A percentile compares a stretch with the other conserved stretches of the same genome.
phyloP scores from a whole-genome alignment of 2,888 invertebrate species.

The Mamestra brassicae region DNA sequence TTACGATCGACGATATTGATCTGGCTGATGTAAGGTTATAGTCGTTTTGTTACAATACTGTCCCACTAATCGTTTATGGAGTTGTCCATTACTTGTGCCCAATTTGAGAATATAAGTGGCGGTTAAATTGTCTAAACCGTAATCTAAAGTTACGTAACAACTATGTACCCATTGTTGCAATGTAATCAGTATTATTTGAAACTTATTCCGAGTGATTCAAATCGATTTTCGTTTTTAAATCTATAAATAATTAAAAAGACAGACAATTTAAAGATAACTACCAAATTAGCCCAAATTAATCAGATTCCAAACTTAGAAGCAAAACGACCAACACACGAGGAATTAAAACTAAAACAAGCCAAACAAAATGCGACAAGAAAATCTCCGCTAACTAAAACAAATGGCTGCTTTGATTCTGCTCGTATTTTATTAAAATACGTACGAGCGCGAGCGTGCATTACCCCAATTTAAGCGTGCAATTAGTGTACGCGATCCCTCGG shows the following conservation, averaged over 20 bases:
- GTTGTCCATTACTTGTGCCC: conserved; percentile 19
- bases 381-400: conserved; percentile 86
- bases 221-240: neutral
- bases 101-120: conserved; percentile 4
- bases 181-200: neutral
- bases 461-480: conserved; percentile 89
- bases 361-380: conserved; percentile 74
- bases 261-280: neutral
- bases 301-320: conserved; percentile 11
- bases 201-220: neutral
- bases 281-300: conserved; percentile 10
- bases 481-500: conserved; percentile 81
- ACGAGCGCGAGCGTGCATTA: conserved; percentile 86
- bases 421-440: conserved; percentile 88
- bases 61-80: conserved; percentile 35
- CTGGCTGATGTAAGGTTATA: conserved; percentile 37
- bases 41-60: conserved; percentile 22
- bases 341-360: conserved; percentile 50
- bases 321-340: conserved; percentile 23
- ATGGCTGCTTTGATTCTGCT: conserved; percentile 85
- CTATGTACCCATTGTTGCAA: neutral
- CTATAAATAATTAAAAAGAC: neutral
- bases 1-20: conserved; percentile 58
- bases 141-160: neutral
- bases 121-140: neutral